phyloP scores from a whole-genome alignment of 2,113 vertebrate species.

The Mastomys coucha region DNA sequence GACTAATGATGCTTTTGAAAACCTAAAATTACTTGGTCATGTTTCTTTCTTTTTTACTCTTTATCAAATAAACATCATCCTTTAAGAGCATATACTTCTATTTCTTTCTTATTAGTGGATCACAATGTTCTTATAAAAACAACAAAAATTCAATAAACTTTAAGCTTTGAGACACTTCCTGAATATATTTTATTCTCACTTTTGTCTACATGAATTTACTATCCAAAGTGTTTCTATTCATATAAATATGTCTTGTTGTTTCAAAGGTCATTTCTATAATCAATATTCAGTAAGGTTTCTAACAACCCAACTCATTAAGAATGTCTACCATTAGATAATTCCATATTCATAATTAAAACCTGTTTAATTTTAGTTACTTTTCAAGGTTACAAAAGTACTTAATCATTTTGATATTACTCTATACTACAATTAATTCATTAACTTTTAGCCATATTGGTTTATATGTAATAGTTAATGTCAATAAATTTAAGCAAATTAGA shows the following conservation, averaged over 20 bases:
- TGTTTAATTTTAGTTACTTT: conserved; percentile 42
- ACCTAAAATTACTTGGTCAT: neutral
- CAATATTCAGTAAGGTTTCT: neutral
- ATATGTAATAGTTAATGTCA: neutral
- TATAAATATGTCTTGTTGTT: conserved; percentile 1
- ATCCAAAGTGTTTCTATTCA: neutral
- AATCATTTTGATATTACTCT: conserved; percentile 2
- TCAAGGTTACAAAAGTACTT: conserved; percentile 58
- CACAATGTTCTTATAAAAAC: neutral
- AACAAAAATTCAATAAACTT: neutral
- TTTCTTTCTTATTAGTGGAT: neutral
- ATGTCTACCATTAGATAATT: conserved; percentile 11
- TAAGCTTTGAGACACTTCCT: neutral
- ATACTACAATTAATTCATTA: conserved; percentile 40
- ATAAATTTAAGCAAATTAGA: conserved; percentile 75
- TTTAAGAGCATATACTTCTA: neutral
- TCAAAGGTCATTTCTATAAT: conserved; percentile 33
- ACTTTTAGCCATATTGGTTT: conserved; percentile 42
- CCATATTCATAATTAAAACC: conserved; percentile 41
- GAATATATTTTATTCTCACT: neutral
- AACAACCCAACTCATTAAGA: neutral
- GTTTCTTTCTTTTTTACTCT: neutral
- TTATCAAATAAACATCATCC: neutral
- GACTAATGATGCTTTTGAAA: neutral
- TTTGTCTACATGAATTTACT: neutral